Evolutionary conservation across 2,888 invertebrate genomes (phyloP).

Genomic region (Abrostola tripartita): DNA sequence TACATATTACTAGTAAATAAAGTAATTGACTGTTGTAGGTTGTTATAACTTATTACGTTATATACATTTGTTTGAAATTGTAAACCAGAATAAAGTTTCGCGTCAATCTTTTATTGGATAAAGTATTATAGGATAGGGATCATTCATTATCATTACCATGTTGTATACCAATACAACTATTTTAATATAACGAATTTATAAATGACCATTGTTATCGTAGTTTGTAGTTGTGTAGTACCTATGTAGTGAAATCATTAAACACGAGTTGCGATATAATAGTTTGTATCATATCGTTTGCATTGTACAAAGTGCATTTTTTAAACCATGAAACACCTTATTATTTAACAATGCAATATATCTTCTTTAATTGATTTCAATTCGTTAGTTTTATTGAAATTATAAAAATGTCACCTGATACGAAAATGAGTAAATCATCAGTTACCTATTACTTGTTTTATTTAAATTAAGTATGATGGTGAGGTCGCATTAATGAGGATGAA

Average conservation of each 20-base stretch:
- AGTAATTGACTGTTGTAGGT: conserved; percentile 69
- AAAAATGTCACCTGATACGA: conserved; percentile 61
- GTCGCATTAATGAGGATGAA: no score
- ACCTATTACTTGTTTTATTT: conserved; percentile 56
- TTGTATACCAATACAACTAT: conserved; percentile 76
- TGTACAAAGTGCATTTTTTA: conserved; percentile 59
- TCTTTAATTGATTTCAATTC: conserved; percentile 49
- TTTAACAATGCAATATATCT: conserved; percentile 60
- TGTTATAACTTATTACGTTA: conserved; percentile 62
- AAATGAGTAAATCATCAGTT: conserved; percentile 65
- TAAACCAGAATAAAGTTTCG: conserved; percentile 63
- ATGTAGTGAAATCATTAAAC: conserved; percentile 65
- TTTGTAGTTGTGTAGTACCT: conserved; percentile 72
- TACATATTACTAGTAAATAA: conserved; percentile 57
- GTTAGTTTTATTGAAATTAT: conserved; percentile 53
- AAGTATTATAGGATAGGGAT: conserved; percentile 80
- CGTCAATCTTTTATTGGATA: conserved; percentile 62
- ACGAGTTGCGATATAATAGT: conserved; percentile 70
- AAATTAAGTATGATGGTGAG: no score
- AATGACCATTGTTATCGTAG: conserved; percentile 83
- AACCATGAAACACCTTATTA: conserved; percentile 47
- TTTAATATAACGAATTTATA: conserved; percentile 85
- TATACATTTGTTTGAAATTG: conserved; percentile 57
- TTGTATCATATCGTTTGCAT: conserved; percentile 56
- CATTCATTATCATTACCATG: conserved; percentile 72